These are phyloP conservation scores for Lagorchestes hirsutus DNA, from an alignment of 2,797 vertebrate species.

Conservation along the genomic window DNA sequence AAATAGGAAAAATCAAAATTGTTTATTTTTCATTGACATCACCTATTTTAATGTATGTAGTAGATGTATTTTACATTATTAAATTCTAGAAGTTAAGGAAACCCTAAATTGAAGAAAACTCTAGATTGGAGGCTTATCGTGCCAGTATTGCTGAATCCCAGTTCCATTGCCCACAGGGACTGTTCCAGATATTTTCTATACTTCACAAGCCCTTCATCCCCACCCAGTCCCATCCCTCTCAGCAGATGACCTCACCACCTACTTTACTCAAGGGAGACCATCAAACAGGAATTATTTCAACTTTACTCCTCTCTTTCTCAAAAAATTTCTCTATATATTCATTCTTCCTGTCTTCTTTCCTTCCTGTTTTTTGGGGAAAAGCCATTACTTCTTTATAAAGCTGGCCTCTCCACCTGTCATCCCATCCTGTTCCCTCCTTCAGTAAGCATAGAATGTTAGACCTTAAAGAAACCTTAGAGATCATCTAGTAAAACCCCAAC, in stretches of 20 bases:
- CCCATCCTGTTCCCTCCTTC: neutral
- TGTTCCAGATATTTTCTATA: slow-evolving; percentile 21
- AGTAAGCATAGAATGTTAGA: neutral
- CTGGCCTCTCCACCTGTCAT: neutral
- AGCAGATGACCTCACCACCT: slow-evolving; percentile 24
- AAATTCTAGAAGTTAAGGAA: slow-evolving; percentile 34
- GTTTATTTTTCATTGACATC: slow-evolving; percentile 27
- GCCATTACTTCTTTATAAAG: slow-evolving; percentile 30
- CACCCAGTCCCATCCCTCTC: neutral
- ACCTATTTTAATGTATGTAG: slow-evolving; percentile 18
- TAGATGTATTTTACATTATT: slow-evolving; percentile 23
- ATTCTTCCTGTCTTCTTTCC: slow-evolving; percentile 38
- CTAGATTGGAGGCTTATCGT: neutral
- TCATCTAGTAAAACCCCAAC: neutral
- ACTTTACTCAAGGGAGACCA: neutral
- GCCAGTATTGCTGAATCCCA: neutral
- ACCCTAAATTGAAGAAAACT: neutral
- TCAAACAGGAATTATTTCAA: neutral
- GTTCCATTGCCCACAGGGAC: neutral
- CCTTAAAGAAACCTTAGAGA: neutral
- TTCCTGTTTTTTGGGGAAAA: neutral
- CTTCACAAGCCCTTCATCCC: neutral
- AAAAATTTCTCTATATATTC: too few relatives aligned
- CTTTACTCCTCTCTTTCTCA: neutral
- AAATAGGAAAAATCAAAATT: slow-evolving; percentile 42